These are phyloP conservation scores for Enteromius radiatus DNA, from an alignment of 2,797 vertebrate species.

Conservation along the genomic window DNA sequence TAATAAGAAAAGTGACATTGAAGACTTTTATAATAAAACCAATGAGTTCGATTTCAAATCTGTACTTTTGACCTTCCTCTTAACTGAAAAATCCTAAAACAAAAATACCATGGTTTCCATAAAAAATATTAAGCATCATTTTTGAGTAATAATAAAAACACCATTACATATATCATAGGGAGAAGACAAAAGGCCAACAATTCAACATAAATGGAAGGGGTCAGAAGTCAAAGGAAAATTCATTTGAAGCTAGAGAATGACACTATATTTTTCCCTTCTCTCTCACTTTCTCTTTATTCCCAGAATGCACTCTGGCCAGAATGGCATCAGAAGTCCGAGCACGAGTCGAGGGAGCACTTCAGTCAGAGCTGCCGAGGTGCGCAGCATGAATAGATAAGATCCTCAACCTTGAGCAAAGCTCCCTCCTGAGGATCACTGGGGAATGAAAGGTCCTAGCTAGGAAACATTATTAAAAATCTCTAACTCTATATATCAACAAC, in stretches of 20 bases:
- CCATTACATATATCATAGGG: neutral
- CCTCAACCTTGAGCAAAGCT: slow-evolving; percentile 48
- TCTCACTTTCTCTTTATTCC: neutral
- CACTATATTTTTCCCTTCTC: neutral
- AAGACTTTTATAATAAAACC: neutral
- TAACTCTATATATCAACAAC: slow-evolving; percentile 37
- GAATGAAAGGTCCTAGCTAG: slow-evolving; percentile 48
- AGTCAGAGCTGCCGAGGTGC: slow-evolving; percentile 27
- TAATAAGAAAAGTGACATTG: neutral
- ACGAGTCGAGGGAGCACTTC: slow-evolving; percentile 36
- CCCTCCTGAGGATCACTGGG: slow-evolving; percentile 41
- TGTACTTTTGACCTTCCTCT: neutral
- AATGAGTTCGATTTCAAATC: neutral
- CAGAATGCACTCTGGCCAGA: slow-evolving; percentile 30
- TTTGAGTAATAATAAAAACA: neutral
- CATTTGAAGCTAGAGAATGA: neutral
- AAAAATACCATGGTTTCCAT: neutral
- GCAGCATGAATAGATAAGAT: slow-evolving; percentile 39
- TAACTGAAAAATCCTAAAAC: neutral
- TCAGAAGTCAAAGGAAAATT: neutral
- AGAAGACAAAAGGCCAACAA: neutral
- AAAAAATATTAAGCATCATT: neutral
- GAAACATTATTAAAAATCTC: slow-evolving; percentile 53
- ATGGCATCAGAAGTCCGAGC: slow-evolving; percentile 35
- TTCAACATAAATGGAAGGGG: slow-evolving; percentile 2